Conservation (phyloP, 2,113 vertebrate genomes). For the Anhinga rufa region DNA sequence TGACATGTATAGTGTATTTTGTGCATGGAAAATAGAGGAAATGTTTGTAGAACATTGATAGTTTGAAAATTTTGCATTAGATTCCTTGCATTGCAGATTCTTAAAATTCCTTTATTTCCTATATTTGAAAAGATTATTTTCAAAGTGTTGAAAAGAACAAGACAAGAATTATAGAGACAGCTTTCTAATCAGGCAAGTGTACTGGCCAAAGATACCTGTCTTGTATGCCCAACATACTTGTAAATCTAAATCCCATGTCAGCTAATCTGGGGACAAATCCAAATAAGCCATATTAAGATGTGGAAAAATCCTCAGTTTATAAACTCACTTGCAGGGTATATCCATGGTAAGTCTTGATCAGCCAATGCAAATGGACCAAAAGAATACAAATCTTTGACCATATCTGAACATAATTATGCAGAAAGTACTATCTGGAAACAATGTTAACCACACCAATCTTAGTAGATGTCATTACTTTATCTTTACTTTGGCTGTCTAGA, state of each 20-base stretch:
- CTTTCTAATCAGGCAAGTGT: not conserved
- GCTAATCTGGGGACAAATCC: not conserved
- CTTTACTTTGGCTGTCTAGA: not conserved
- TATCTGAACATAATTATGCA: not conserved
- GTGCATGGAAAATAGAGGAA: not conserved
- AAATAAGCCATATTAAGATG: fast-evolving
- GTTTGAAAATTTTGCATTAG: not conserved
- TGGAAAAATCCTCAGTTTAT: not conserved
- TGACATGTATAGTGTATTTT: not conserved
- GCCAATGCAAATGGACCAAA: not conserved
- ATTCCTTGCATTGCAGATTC: not conserved
- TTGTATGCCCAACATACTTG: not conserved
- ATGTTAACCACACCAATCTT: not conserved
- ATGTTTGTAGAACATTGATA: not conserved
- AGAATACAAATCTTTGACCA: not conserved
- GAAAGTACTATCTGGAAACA: not conserved
- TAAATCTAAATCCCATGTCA: not conserved
- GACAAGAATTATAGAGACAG: not conserved
- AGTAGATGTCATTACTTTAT: not conserved
- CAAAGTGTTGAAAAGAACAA: not conserved
- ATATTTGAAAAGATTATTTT: too few species aligned
- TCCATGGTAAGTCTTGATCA: not conserved
- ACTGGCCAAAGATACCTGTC: not conserved
- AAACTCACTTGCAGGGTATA: not conserved
- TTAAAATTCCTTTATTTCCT: not conserved